Percentiles rank a stretch among this genome's conserved stretches.
These are phyloP conservation scores for Chymomyza amoena DNA, from an alignment of 2,888 invertebrate genomes.

Conservation along the genomic window DNA sequence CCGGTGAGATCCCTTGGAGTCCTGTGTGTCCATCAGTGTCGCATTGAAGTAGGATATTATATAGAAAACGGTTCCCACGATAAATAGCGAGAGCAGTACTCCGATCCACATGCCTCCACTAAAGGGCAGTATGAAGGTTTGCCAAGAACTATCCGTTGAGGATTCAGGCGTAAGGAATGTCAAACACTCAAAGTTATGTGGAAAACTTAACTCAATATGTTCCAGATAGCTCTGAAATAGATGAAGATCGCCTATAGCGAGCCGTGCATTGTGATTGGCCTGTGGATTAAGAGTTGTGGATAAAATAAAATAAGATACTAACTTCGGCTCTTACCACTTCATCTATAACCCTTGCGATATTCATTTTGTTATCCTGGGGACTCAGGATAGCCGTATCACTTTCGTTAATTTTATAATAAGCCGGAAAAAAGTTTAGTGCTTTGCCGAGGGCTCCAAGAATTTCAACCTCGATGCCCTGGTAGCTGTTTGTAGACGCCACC, in stretches of 20 bases:
- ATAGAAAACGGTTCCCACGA: slow-evolving; percentile 84
- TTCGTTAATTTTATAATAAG: slow-evolving; percentile 84
- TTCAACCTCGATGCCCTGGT: slow-evolving; percentile 73
- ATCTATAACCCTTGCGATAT: slow-evolving; percentile 84
- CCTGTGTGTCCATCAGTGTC: slow-evolving; percentile 30
- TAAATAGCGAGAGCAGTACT: slow-evolving; percentile 83
- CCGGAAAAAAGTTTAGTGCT: slow-evolving; percentile 85
- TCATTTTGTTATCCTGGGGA: slow-evolving; percentile 83
- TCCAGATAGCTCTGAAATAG: slow-evolving; percentile 85
- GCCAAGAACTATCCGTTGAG: slow-evolving; percentile 90
- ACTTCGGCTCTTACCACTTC: slow-evolving; percentile 81
- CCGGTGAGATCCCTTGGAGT: background rate
- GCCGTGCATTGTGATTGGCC: slow-evolving; percentile 83
- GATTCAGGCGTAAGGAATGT: slow-evolving; percentile 92
- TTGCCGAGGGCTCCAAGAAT: slow-evolving; percentile 82
- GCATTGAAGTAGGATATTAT: slow-evolving; percentile 80
- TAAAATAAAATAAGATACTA: background rate
- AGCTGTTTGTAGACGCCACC: slow-evolving; percentile 35
- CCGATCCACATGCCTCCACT: slow-evolving; percentile 88
- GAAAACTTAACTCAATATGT: slow-evolving; percentile 86
- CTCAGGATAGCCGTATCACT: slow-evolving; percentile 84
- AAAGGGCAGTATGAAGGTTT: slow-evolving; percentile 89
- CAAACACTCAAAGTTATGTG: slow-evolving; percentile 90
- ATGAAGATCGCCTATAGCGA: slow-evolving; percentile 88
- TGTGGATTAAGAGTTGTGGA: slow-evolving; percentile 13